Conservation (phyloP, 2,888 invertebrate species). For the Halictus quadricinctus region DNA sequence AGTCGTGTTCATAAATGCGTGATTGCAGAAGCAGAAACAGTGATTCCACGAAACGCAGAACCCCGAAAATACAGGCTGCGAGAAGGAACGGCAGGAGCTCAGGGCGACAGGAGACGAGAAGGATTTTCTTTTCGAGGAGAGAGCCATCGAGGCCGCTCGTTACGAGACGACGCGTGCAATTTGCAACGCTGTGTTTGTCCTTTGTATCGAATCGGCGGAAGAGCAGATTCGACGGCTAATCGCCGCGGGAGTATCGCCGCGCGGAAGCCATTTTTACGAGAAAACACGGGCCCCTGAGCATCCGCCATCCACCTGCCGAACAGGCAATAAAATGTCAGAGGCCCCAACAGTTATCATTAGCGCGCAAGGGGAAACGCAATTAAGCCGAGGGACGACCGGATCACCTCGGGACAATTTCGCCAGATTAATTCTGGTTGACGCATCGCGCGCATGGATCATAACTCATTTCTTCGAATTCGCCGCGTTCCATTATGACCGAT, state of each 20-base stretch:
- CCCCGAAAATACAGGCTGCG: conserved; percentile 6
- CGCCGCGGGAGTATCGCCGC: neutral
- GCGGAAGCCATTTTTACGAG: neutral
- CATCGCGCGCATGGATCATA: neutral
- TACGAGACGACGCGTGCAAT: neutral
- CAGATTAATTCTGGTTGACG: conserved; percentile 41
- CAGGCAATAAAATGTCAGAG: conserved; percentile 67
- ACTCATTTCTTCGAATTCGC: conserved; percentile 9
- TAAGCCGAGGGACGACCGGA: conserved; percentile 75
- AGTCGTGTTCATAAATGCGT: neutral
- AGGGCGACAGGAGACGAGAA: neutral
- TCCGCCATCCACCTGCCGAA: conserved; percentile 68
- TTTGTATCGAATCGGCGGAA: neutral
- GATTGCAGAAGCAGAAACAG: neutral
- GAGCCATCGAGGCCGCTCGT: neutral
- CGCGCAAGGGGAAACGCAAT: conserved; percentile 73
- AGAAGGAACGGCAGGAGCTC: neutral
- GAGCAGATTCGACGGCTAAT: neutral
- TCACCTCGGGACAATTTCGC: conserved; percentile 56
- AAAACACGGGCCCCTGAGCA: neutral
- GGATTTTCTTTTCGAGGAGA: neutral
- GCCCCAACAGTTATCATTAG: conserved; percentile 69
- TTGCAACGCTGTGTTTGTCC: neutral
- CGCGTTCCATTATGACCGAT: conserved; percentile 5
- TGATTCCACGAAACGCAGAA: neutral